Evolutionary conservation across 1,140 invertebrate species (phyloP), one percentile per base, ranked within the genome.

Genomic region (Harlomillsia oculata): DNA sequence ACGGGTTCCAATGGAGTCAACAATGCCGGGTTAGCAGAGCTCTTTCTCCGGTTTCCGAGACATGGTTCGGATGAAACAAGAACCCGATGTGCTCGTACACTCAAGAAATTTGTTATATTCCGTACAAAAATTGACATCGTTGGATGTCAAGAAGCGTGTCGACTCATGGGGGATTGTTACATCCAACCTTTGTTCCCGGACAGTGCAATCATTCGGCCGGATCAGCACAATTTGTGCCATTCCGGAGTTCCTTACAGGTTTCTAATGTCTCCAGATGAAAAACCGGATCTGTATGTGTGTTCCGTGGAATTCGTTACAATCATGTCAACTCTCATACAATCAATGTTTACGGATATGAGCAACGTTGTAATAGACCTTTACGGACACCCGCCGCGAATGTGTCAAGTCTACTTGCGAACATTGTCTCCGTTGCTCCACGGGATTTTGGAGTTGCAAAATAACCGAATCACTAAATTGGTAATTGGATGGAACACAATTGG

Each of bases 201-300:
- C n/a, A 48, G 34, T 48, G 45, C 28, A 20, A 34, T 48, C 14
- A 32, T 13, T 32, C 45, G 45, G 5, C n/a, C n/a, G n/a, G n/a
- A n/a, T n/a, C n/a, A n/a, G n/a, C n/a, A n/a, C n/a, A n/a, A n/a
- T n/a, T n/a, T n/a, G n/a, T n/a, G n/a, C n/a, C n/a, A n/a, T n/a
- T n/a, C n/a, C n/a, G n/a, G n/a, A n/a, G n/a, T n/a, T n/a, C n/a
- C n/a, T n/a, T n/a, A n/a, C n/a, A n/a, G n/a, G n/a, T n/a, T n/a
- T n/a, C n/a, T n/a, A n/a, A n/a, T n/a, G n/a, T n/a, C n/a, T n/a
- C n/a, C n/a, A n/a, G n/a, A n/a, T n/a, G n/a, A n/a, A n/a, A n/a
- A n/a, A n/a, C n/a, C n/a, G n/a, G n/a, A n/a, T n/a, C n/a, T n/a
- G n/a, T n/a, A n/a, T n/a, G n/a, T n/a, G n/a, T n/a, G n/a, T n/a